Percentiles rank a stretch among this genome's conserved stretches.
phyloP scores from a whole-genome alignment of 2,888 invertebrate genomes.

The Dinocampus coccinellae region DNA sequence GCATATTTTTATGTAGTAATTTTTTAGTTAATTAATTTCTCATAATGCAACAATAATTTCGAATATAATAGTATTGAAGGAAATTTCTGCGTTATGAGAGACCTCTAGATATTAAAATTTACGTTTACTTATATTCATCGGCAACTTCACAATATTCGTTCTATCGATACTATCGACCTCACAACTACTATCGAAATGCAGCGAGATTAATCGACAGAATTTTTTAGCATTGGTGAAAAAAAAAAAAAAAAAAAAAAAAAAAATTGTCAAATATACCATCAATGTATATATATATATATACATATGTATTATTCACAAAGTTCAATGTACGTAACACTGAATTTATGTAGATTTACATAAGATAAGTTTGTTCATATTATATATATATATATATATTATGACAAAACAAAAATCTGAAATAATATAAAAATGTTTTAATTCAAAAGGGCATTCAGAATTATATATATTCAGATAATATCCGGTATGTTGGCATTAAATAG shows the following conservation, averaged over 20 bases:
- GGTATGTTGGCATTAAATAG: constrained; percentile 10
- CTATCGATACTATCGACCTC: background rate
- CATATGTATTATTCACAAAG: too few relatives aligned
- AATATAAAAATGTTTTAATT: background rate
- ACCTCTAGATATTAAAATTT: constrained; percentile 6
- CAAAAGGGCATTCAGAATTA: background rate
- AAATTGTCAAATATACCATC: too few relatives aligned
- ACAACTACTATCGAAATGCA: background rate
- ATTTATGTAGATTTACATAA: too few relatives aligned
- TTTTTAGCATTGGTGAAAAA: too few relatives aligned
- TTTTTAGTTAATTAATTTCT: background rate
- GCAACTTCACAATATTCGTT: background rate
- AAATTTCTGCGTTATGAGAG: background rate
- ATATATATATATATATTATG: too few relatives aligned
- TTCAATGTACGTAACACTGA: too few relatives aligned
- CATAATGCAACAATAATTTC: background rate
- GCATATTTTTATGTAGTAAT: background rate
- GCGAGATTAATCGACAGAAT: background rate
- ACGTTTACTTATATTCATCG: background rate
- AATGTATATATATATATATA: background rate
- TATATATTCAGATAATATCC: background rate
- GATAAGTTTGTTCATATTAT: too few relatives aligned
- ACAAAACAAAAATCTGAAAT: background rate
- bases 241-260: too few relatives aligned
- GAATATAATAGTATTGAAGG: background rate